A percentile compares a stretch with the other conserved stretches of the same genome.
Evolutionary conservation across 2,888 invertebrate species (phyloP).

Genomic region (Dicyrtoma fusca): DNA sequence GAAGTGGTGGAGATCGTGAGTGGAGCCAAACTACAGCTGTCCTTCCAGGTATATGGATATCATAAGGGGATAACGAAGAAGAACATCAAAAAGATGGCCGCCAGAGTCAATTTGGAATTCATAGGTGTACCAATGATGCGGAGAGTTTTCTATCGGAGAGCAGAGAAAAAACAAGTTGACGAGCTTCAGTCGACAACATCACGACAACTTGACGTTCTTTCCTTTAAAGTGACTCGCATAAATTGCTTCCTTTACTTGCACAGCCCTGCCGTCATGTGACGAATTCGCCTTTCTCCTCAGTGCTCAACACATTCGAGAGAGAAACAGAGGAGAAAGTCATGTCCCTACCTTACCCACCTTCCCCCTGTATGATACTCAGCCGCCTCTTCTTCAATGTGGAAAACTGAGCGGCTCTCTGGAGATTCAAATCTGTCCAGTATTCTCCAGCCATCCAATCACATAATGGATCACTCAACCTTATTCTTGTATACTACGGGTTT

Average conservation of each 20-base stretch:
- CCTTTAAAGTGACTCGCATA: conserved; percentile 12
- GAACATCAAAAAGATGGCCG: conserved; percentile 33
- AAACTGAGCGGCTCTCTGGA: conserved; percentile 10
- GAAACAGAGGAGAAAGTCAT: too few species aligned
- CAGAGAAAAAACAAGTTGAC: conserved; percentile 10
- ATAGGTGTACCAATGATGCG: conserved; percentile 3
- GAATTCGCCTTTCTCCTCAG: not conserved
- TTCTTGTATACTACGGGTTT: conserved; percentile 82
- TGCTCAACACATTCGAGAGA: not conserved
- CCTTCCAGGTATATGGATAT: too few species aligned
- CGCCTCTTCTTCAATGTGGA: too few species aligned
- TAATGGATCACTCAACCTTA: conserved; percentile 42
- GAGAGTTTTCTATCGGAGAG: conserved; percentile 19
- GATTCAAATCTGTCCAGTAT: conserved; percentile 25
- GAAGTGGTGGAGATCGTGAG: not conserved
- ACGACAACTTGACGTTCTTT: conserved; percentile 34
- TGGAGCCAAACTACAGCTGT: too few species aligned
- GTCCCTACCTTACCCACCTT: conserved; percentile 4
- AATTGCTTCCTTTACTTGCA: not conserved
- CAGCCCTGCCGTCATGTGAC: not conserved
- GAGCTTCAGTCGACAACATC: conserved; percentile 25
- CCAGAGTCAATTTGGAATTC: conserved; percentile 28
- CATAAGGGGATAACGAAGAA: not conserved
- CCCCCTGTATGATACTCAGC: not conserved
- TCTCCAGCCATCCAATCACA: conserved; percentile 41